These are phyloP conservation scores for Cydia amplana DNA, from an alignment of 1,140 invertebrate genomes.

Conservation along the genomic window DNA sequence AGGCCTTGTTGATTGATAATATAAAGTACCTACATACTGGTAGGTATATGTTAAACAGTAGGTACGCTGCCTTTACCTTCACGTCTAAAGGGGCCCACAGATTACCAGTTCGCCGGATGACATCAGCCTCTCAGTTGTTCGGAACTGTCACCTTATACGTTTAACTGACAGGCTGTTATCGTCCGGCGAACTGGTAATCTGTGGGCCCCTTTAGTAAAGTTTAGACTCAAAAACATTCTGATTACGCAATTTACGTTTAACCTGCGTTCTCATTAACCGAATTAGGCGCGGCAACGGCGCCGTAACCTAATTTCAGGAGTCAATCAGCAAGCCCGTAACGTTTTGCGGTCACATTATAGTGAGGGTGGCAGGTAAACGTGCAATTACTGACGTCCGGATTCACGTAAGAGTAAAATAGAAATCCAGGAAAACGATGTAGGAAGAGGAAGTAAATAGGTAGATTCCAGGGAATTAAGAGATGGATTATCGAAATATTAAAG, in stretches of 20 bases:
- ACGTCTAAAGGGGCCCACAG: too few relatives aligned
- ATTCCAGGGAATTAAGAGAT: too few relatives aligned
- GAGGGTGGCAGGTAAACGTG: conserved; percentile 2
- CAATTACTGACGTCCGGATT: conserved; percentile 13
- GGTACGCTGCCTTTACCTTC: too few relatives aligned
- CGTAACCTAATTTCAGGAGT: conserved; percentile 6
- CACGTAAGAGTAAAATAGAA: not conserved
- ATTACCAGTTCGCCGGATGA: too few relatives aligned
- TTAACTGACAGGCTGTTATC: too few relatives aligned
- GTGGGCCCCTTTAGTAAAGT: too few relatives aligned
- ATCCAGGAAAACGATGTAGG: not conserved
- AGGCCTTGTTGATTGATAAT: too few relatives aligned
- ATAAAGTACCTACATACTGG: too few relatives aligned
- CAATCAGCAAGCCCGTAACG: not conserved
- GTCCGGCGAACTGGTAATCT: too few relatives aligned
- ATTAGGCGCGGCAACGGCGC: conserved; percentile 1
- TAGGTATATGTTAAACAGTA: too few relatives aligned
- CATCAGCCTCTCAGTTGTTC: too few relatives aligned
- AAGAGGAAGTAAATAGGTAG: not conserved
- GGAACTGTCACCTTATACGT: too few relatives aligned
- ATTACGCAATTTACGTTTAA: not conserved
- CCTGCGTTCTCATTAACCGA: conserved; percentile 6
- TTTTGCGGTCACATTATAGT: not conserved
- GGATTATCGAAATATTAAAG: not conserved
- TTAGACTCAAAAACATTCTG: not conserved